Conservation (phyloP, 2,888 invertebrate genomes). For the Drepana falcataria region DNA sequence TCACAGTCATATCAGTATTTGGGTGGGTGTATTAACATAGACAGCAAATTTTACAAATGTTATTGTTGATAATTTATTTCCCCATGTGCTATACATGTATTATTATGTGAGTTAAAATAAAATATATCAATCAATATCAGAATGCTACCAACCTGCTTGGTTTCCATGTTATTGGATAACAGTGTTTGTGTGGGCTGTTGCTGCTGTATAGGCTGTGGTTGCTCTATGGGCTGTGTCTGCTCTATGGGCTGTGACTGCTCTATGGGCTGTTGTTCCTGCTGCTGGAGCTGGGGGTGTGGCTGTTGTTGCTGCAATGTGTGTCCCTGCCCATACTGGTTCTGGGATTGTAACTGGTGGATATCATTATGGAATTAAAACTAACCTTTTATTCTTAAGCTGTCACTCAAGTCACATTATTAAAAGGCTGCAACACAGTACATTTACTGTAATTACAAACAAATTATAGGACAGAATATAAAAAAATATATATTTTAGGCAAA, state of each 20-base stretch:
- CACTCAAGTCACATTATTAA: too few relatives aligned
- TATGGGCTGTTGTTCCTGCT: conserved; percentile 12
- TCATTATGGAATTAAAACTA: conserved; percentile 2
- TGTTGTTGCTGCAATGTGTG: conserved; percentile 5
- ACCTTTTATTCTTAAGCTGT: too few relatives aligned
- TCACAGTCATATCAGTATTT: too few relatives aligned
- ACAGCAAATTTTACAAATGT: too few relatives aligned
- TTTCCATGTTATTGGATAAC: neutral
- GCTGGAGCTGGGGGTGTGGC: conserved; percentile 9
- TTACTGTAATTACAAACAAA: too few relatives aligned
- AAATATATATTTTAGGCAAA: too few relatives aligned
- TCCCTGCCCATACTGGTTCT: neutral
- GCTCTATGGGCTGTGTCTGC: conserved; percentile 5
- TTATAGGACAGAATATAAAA: too few relatives aligned
- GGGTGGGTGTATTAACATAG: too few relatives aligned
- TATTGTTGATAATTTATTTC: too few relatives aligned
- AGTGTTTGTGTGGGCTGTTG: neutral
- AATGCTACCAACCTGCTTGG: neutral
- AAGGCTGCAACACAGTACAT: too few relatives aligned
- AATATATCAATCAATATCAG: neutral
- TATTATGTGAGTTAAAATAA: too few relatives aligned
- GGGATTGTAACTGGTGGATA: neutral
- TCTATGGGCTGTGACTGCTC: conserved; percentile 4
- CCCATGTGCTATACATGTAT: too few relatives aligned
- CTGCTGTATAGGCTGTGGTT: conserved; percentile 4